Evolutionary conservation across 1,140 invertebrate species (phyloP), one percentile per base, ranked within the genome.

Genomic region (Drosophila tani): DNA sequence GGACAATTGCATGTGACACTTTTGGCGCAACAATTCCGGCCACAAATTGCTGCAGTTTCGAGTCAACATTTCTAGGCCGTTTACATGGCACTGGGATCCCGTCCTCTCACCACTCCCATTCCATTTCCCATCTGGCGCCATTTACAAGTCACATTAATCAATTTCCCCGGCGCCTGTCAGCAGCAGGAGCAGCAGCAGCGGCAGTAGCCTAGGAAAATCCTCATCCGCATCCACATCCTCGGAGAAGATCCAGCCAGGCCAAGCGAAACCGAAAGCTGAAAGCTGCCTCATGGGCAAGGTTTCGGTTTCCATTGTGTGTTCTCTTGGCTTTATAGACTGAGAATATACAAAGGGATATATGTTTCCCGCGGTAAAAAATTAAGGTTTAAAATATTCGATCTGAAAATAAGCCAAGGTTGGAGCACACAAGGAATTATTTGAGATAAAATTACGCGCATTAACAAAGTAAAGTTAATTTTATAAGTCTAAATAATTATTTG

Each of bases 101-200:
- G 14, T 27, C 21, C 11, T 17, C 3, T 17, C 32, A 14, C 12
- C 40, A 5, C 12, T 46, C 40, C 1, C 35, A 50, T 29, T 29
- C 14, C 41, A 55, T 17, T 38, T 38, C 43, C 45, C 67, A 75
- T 69, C 71, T 83, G 84, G 83, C 84, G 83, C 85, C 84, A 81
- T 88, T 88, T 87, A 78, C 77, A 84, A 81, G 84, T 68, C 84
- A 68, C 84, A 87, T 87, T 87, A 87, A 87, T 87, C 84, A 87
- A 88, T 87, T 88, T 87, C 68, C 41, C 84, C 66, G 65, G 58
- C 76, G 67, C 62, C 75, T 79, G 76, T 79, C 76, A 80, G 57
- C 83, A 87, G 56, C 68, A 74, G 49, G 27, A 70, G 74, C 15
- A 60, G 43, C 38, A 59, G 56, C 68, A 74, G 49, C 21, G 66